Conservation (phyloP, 1,140 invertebrate species). For the Pseudomyrmex pallidus region DNA sequence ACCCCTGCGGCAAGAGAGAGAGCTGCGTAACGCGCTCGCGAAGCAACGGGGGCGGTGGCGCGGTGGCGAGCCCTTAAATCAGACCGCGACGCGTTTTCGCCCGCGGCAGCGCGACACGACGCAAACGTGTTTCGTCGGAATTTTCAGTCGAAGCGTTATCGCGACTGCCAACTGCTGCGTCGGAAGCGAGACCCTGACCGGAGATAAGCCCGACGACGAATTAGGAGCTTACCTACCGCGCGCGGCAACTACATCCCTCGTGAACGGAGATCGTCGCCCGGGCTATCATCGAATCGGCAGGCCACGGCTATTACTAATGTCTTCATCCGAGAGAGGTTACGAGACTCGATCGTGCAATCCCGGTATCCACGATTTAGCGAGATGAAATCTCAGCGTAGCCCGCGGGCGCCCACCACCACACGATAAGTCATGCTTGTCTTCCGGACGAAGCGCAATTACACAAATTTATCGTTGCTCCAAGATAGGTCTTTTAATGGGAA, state of each 20-base stretch:
- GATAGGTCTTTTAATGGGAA: slow-evolving; percentile 29
- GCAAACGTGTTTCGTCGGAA: slow-evolving; percentile 45
- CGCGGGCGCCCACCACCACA: background rate
- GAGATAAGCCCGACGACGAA: slow-evolving; percentile 72
- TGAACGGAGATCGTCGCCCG: background rate
- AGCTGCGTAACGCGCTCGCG: slow-evolving; percentile 51
- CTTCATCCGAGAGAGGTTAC: slow-evolving; percentile 15
- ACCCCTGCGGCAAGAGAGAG: slow-evolving; percentile 69
- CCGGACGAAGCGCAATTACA: slow-evolving; percentile 37
- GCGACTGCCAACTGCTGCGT: slow-evolving; percentile 7
- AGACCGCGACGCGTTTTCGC: slow-evolving; percentile 66
- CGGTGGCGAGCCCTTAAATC: slow-evolving; percentile 72
- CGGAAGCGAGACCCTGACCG: slow-evolving; percentile 54
- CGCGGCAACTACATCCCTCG: background rate
- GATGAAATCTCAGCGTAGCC: slow-evolving; percentile 32
- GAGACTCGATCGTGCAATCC: background rate
- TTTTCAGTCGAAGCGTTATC: slow-evolving; percentile 76
- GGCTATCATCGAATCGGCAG: background rate
- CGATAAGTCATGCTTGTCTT: slow-evolving; percentile 5
- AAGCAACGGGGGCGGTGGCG: background rate
- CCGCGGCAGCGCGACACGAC: slow-evolving; percentile 31
- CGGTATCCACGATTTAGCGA: slow-evolving; percentile 22
- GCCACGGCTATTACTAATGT: slow-evolving; percentile 31
- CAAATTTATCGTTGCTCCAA: slow-evolving; percentile 24
- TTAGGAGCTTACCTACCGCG: slow-evolving; percentile 40